phyloP scores from a whole-genome alignment of 2,797 vertebrate species.

The Lagorchestes hirsutus region DNA sequence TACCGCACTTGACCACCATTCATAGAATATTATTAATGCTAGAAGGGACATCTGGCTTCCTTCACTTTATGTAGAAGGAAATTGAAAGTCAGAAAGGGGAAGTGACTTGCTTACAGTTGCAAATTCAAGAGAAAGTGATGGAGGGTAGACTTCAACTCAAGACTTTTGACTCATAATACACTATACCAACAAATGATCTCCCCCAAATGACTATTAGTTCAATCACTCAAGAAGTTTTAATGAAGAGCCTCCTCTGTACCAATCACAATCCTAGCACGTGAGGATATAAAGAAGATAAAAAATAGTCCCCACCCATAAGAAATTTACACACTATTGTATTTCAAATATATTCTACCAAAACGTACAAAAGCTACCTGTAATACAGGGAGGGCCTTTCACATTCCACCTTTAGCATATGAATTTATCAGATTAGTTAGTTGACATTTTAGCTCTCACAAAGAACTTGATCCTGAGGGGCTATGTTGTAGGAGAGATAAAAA shows the following conservation, averaged over 20 bases:
- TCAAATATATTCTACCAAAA: neutral
- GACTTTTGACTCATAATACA: neutral
- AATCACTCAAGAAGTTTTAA: neutral
- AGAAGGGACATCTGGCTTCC: neutral
- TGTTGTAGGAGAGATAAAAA: neutral
- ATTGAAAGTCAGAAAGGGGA: neutral
- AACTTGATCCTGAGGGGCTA: neutral
- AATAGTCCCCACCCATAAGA: neutral
- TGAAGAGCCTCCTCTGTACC: neutral
- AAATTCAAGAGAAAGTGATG: neutral
- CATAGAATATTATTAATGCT: neutral
- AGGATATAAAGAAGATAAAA: neutral
- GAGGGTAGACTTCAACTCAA: neutral
- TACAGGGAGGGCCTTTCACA: neutral
- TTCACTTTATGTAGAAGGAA: conserved; percentile 18
- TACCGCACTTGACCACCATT: neutral
- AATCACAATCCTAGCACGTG: neutral
- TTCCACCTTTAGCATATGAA: neutral
- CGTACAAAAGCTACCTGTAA: neutral
- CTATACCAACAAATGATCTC: too few relatives aligned
- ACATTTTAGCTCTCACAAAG: neutral
- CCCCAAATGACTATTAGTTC: neutral
- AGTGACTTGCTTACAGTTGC: neutral
- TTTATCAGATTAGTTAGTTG: neutral
- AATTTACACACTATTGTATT: neutral